Conservation (phyloP, 2,797 vertebrate species). For the Helostoma temminkii region DNA sequence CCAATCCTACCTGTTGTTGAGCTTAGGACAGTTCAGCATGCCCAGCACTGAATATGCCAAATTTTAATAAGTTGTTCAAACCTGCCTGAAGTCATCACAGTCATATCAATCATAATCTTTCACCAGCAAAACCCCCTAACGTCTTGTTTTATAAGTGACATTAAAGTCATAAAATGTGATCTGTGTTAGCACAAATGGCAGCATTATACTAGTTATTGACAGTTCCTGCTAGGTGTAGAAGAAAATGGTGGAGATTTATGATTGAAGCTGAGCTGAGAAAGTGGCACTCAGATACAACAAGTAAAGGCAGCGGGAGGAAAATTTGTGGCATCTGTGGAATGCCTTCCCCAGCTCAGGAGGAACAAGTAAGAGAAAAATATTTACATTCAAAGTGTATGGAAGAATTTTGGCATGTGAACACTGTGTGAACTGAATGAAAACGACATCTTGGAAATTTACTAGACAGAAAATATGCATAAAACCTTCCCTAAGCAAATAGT, state of each 20-base stretch:
- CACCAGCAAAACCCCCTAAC: conserved; percentile 48
- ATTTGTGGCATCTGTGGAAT: conserved; percentile 80
- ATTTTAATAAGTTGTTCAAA: conserved; percentile 39
- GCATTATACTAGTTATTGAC: conserved; percentile 56
- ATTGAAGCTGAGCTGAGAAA: conserved; percentile 62
- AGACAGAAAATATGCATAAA: not conserved
- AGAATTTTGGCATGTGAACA: conserved; percentile 11
- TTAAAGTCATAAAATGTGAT: conserved; percentile 42
- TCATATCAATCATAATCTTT: conserved; percentile 68
- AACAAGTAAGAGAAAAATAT: conserved; percentile 65
- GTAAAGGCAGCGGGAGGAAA: conserved; percentile 73
- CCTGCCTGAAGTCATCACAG: conserved; percentile 34
- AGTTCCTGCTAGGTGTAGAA: conserved; percentile 42
- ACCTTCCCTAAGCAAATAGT: not conserved
- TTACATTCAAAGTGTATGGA: conserved; percentile 59
- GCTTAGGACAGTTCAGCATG: conserved; percentile 30
- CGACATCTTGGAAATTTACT: not conserved
- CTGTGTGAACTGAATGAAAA: not conserved
- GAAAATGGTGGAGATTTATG: conserved; percentile 52
- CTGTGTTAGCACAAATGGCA: conserved; percentile 26
- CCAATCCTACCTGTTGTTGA: conserved; percentile 27
- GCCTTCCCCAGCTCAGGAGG: conserved; percentile 50
- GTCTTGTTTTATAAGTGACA: conserved; percentile 8
- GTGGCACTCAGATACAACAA: conserved; percentile 71
- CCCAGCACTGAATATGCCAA: conserved; percentile 47